A percentile compares a stretch with the other conserved stretches of the same genome.
Evolutionary conservation across 2,113 vertebrate genomes (phyloP).

Genomic region (Bucco capensis): DNA sequence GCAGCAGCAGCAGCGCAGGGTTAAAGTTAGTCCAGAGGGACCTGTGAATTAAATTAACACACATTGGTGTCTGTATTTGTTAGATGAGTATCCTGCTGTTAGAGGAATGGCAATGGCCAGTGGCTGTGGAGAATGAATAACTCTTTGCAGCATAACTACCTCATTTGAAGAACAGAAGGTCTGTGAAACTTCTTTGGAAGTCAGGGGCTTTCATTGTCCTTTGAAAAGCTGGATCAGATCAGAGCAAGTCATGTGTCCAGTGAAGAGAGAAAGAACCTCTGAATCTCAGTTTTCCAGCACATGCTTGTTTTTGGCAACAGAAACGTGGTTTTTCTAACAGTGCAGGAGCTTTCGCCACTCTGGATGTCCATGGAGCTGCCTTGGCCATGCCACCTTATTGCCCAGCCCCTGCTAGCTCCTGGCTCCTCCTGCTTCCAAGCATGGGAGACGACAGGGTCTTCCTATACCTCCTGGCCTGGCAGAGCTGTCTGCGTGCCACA

Average conservation of each 20-base stretch:
- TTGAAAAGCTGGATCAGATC: not conserved
- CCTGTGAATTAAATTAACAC: conserved; percentile 8
- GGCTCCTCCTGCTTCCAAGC: not conserved
- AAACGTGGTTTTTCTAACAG: not conserved
- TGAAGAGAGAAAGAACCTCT: not conserved
- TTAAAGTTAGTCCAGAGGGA: not conserved
- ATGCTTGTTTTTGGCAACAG: not conserved
- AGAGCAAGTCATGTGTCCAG: not conserved
- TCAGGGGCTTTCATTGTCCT: not conserved
- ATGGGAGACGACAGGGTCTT: not conserved
- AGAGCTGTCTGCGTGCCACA: not conserved
- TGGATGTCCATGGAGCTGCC: not conserved
- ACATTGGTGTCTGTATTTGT: not conserved
- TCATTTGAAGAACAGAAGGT: not conserved
- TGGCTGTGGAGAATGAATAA: not conserved
- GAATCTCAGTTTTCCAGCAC: not conserved
- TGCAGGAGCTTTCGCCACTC: accelerated
- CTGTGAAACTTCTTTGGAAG: not conserved
- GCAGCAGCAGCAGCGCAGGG: not conserved
- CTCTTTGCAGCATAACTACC: not conserved
- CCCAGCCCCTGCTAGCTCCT: not conserved
- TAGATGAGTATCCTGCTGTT: not conserved
- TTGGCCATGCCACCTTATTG: not conserved
- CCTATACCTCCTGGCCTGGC: not conserved
- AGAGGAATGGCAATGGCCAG: not conserved